A percentile compares a stretch with the other conserved stretches of the same genome.
Conservation (phyloP, 2,888 invertebrate species). For the Formica aserva region DNA sequence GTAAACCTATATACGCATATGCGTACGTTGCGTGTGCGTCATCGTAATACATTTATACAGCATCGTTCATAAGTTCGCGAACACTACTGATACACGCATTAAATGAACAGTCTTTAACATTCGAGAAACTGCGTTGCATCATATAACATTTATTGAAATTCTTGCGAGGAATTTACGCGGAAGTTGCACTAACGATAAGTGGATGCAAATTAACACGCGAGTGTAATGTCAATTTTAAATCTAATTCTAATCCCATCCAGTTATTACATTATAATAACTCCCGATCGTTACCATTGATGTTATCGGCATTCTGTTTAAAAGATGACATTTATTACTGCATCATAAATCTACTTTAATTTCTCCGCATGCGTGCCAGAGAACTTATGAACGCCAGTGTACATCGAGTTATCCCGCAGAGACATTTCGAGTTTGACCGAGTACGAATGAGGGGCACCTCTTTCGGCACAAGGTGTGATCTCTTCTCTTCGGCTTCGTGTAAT, state of each 20-base stretch:
- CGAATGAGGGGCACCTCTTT: conserved; percentile 22
- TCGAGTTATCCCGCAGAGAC: conserved; percentile 54
- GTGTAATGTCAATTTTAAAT: conserved; percentile 35
- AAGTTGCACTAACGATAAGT: neutral
- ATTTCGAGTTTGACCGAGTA: conserved; percentile 44
- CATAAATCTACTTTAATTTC: conserved; percentile 28
- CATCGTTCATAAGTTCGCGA: conserved; percentile 43
- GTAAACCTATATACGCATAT: conserved; percentile 46
- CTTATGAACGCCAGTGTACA: conserved; percentile 31
- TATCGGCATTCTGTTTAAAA: conserved; percentile 24
- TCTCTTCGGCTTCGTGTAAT: conserved; percentile 41
- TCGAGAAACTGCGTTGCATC: neutral
- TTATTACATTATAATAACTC: conserved; percentile 22
- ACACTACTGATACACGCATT: conserved; percentile 3
- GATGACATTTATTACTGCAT: neutral
- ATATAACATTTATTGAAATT: conserved; percentile 12
- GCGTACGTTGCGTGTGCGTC: conserved; percentile 20
- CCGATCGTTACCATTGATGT: neutral
- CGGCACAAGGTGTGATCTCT: conserved; percentile 48
- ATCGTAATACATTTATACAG: conserved; percentile 15
- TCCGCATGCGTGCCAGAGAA: conserved; percentile 9
- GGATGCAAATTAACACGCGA: conserved; percentile 3
- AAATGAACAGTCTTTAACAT: conserved; percentile 27
- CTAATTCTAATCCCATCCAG: conserved; percentile 19
- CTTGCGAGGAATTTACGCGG: conserved; percentile 26